These are phyloP conservation scores for Dendrolimus houi DNA, from an alignment of 2,888 invertebrate species.

Conservation along the genomic window DNA sequence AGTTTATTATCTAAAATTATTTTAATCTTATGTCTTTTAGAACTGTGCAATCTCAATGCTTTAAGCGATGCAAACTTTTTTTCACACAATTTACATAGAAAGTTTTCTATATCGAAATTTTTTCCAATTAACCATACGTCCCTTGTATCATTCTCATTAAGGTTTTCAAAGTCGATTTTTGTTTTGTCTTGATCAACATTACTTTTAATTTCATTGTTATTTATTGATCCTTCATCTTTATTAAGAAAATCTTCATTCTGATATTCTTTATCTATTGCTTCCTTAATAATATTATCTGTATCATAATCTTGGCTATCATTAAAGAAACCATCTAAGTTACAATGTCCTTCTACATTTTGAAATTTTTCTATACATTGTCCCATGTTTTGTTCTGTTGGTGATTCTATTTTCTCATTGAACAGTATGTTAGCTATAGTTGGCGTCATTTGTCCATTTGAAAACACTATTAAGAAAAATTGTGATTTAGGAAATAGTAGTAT, in stretches of 20 bases:
- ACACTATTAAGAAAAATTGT: constrained; percentile 15
- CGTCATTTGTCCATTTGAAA: constrained; percentile 32
- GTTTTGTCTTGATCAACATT: too few species aligned
- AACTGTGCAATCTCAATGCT: constrained; percentile 36
- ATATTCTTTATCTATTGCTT: too few species aligned
- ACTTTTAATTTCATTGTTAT: constrained; percentile 1
- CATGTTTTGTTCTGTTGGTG: constrained; percentile 9
- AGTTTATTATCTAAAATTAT: constrained; percentile 18
- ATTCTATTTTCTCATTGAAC: constrained; percentile 39
- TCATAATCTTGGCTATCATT: constrained; percentile 10
- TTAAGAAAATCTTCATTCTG: background rate
- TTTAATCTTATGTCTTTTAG: constrained; percentile 28
- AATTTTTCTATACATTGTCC: constrained; percentile 20
- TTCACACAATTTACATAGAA: constrained; percentile 41
- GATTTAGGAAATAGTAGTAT: too few species aligned
- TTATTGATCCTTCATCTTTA: constrained; percentile 4
- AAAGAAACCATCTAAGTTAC: constrained; percentile 37
- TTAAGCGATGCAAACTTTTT: constrained; percentile 24
- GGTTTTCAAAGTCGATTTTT: background rate
- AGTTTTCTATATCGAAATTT: constrained; percentile 33
- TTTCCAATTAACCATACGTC: constrained; percentile 6
- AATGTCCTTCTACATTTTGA: constrained; percentile 19
- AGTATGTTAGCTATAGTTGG: constrained; percentile 54
- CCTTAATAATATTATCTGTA: constrained; percentile 1
- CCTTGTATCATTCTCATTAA: constrained; percentile 5